Conservation (phyloP, 1,140 invertebrate species). For the Drosophila biarmipes region DNA sequence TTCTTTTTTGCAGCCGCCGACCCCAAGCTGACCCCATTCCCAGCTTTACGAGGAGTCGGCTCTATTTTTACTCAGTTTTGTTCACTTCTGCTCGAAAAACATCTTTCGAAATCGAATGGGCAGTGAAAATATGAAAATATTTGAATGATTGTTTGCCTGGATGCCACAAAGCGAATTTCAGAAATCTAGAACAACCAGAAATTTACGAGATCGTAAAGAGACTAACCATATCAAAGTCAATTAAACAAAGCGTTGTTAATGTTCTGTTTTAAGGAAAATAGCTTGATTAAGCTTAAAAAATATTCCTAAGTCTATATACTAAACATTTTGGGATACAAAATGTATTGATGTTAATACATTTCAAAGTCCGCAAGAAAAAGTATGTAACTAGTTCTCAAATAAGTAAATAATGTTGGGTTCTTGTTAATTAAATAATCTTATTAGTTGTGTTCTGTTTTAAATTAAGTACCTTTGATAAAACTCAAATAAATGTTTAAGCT, state of each 20-base stretch:
- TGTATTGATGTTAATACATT: no score
- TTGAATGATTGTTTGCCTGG: neutral
- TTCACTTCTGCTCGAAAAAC: slow-evolving; percentile 5
- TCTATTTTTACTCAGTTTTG: slow-evolving; percentile 24
- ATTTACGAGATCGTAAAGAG: neutral
- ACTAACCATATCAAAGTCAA: neutral
- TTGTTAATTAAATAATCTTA: no score
- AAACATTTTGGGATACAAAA: no score
- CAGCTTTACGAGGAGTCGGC: slow-evolving; percentile 9
- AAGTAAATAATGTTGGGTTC: no score
- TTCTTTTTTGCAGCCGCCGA: slow-evolving; percentile 2
- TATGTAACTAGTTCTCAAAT: no score
- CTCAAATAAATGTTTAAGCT: no score
- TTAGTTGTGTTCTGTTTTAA: no score
- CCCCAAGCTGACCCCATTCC: slow-evolving; percentile 19
- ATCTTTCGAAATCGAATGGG: slow-evolving; percentile 4
- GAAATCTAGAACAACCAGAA: slow-evolving; percentile 1
- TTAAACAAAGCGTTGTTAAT: no score
- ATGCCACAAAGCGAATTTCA: neutral
- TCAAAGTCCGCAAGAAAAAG: no score
- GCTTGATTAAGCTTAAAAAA: neutral
- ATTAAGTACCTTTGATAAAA: neutral
- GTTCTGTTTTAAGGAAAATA: no score
- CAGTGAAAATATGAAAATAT: neutral
- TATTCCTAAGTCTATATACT: no score